A percentile compares a stretch with the other conserved stretches of the same genome.
Conservation (phyloP, 2,797 vertebrate genomes). For the Perdix hodgsoniae region DNA sequence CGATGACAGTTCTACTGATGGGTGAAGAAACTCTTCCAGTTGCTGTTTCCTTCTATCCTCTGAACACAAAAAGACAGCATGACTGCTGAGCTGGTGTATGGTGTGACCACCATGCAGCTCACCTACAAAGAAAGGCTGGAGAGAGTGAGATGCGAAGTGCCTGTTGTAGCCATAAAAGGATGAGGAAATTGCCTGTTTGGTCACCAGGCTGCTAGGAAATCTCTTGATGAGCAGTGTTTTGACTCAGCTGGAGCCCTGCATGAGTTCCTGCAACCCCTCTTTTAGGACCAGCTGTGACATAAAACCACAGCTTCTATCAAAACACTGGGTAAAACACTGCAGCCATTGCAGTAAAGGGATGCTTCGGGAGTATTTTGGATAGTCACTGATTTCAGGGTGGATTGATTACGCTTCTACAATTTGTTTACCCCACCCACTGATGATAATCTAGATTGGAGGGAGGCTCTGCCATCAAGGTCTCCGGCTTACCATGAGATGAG, state of each 20-base stretch:
- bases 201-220: neutral
- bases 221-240: neutral
- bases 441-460: neutral
- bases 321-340: neutral
- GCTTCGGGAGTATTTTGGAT: neutral
- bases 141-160: neutral
- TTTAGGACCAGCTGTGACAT: neutral
- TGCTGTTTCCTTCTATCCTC: neutral
- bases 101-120: neutral
- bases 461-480: neutral
- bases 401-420: rapidly evolving
- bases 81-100: neutral
- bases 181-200: neutral
- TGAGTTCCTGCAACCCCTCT: neutral
- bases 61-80: rapidly evolving
- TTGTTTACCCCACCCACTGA: neutral
- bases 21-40: neutral
- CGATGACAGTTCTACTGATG: rapidly evolving
- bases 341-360: neutral
- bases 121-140: neutral
- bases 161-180: neutral
- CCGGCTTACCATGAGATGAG: neutral
- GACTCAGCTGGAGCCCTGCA: conserved; percentile 2
- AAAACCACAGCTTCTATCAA: neutral
- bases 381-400: neutral